These are phyloP conservation scores for Drosophila cardini DNA, from an alignment of 1,140 invertebrate genomes.

Conservation along the genomic window DNA sequence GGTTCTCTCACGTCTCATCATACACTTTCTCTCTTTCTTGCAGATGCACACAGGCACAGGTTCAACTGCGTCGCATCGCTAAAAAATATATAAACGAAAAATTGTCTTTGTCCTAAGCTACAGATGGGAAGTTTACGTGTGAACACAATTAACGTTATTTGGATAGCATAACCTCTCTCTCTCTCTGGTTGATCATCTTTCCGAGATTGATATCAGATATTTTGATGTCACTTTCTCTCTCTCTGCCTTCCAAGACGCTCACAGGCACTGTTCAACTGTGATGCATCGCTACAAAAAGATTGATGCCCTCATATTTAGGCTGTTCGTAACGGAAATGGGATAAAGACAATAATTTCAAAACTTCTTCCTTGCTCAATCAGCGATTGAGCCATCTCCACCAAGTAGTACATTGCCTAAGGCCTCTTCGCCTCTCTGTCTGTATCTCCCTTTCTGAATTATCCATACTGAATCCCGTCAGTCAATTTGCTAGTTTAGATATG, in stretches of 20 bases:
- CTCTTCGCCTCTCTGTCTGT: neutral
- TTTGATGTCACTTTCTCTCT: neutral
- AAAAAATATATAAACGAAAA: constrained; percentile 70
- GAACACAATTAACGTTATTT: neutral
- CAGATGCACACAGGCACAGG: constrained; percentile 77
- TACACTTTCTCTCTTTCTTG: constrained; percentile 22
- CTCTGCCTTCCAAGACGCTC: constrained; percentile 27
- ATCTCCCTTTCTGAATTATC: neutral
- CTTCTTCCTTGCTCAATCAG: constrained; percentile 42
- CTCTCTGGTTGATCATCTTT: constrained; percentile 9
- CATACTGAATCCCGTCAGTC: constrained; percentile 18
- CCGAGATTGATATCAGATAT: neutral
- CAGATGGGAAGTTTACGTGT: constrained; percentile 24
- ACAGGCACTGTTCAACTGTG: constrained; percentile 78
- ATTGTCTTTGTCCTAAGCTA: constrained; percentile 51
- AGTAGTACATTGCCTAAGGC: constrained; percentile 13
- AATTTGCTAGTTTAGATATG: constrained; percentile 33
- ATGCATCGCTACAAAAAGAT: constrained; percentile 66
- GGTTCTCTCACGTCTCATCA: constrained; percentile 15
- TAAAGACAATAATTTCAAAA: constrained; percentile 42
- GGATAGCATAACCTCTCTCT: constrained; percentile 8
- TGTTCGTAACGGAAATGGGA: constrained; percentile 24
- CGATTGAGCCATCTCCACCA: constrained; percentile 5
- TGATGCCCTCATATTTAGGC: constrained; percentile 49
- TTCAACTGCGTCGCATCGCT: constrained; percentile 78